Evolutionary conservation across 2,888 invertebrate species (phyloP).

Genomic region (Trimorus sp.): DNA sequence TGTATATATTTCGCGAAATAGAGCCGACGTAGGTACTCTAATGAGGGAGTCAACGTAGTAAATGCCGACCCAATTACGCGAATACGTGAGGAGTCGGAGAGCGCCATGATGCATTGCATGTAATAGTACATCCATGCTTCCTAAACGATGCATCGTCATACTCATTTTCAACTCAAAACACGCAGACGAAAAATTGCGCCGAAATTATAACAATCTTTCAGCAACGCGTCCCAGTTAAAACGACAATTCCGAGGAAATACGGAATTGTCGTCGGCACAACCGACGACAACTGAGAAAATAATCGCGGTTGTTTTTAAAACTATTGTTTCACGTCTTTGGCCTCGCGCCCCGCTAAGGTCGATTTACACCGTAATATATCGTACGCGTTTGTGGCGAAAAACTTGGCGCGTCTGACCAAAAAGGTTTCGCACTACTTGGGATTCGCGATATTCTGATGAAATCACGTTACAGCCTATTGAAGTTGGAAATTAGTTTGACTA

Average conservation of each 20-base stretch:
- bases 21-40: slow-evolving; percentile 64
- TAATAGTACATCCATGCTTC: slow-evolving; percentile 52
- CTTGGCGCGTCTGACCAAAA: too few species aligned
- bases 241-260: slow-evolving; percentile 14
- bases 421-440: too few species aligned
- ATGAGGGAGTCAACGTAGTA: slow-evolving; percentile 66
- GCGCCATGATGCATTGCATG: slow-evolving; percentile 58
- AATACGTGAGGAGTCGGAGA: slow-evolving; percentile 65
- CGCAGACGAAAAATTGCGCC: slow-evolving; percentile 44
- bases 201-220: slow-evolving; percentile 51
- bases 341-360: too few species aligned
- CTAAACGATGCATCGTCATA: slow-evolving; percentile 49
- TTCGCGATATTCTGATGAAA: too few species aligned
- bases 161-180: slow-evolving; percentile 55
- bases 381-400: too few species aligned
- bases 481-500: too few species aligned
- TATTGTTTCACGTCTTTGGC: too few species aligned
- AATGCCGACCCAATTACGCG: slow-evolving; percentile 66
- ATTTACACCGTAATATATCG: too few species aligned
- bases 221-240: slow-evolving; percentile 15
- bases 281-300: too few species aligned
- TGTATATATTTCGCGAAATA: slow-evolving; percentile 66
- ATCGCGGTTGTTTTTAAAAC: too few species aligned
- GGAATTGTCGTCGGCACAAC: too few species aligned
- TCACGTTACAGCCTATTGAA: too few species aligned